phyloP scores from a whole-genome alignment of 2,888 invertebrate species.

The Eurytoma adleriae region DNA sequence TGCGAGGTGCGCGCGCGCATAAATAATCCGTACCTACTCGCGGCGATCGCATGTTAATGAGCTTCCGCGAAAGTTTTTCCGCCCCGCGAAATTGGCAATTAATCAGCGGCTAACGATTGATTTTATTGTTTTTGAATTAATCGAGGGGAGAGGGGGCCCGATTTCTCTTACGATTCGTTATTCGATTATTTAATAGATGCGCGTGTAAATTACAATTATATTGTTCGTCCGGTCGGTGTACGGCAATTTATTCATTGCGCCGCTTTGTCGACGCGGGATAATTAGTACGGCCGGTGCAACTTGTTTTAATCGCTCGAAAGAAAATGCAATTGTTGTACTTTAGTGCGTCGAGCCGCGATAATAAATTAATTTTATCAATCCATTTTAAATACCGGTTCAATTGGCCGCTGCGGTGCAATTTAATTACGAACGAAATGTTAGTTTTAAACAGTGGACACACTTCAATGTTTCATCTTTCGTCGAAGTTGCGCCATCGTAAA shows the following conservation, averaged over 20 bases:
- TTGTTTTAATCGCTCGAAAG: slow-evolving; percentile 20
- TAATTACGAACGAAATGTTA: too few relatives aligned
- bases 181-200: slow-evolving; percentile 42
- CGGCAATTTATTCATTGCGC: slow-evolving; percentile 29
- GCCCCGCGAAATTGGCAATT: slow-evolving; percentile 12
- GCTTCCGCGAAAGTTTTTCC: slow-evolving; percentile 4
- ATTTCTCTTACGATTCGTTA: slow-evolving; percentile 11
- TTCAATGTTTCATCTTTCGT: too few relatives aligned
- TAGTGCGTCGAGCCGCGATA: background rate
- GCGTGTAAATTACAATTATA: slow-evolving; percentile 33
- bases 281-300: slow-evolving; percentile 12
- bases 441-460: too few relatives aligned
- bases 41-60: slow-evolving; percentile 21
- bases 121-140: slow-evolving; percentile 47
- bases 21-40: background rate
- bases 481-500: too few relatives aligned
- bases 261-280: slow-evolving; percentile 2
- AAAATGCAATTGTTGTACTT: background rate
- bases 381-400: background rate
- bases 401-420: background rate
- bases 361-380: slow-evolving; percentile 15
- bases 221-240: background rate
- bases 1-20: background rate
- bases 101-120: slow-evolving; percentile 32
- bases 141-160: background rate